phyloP scores from a whole-genome alignment of 1,140 invertebrate genomes.

The Radopholus similis region DNA sequence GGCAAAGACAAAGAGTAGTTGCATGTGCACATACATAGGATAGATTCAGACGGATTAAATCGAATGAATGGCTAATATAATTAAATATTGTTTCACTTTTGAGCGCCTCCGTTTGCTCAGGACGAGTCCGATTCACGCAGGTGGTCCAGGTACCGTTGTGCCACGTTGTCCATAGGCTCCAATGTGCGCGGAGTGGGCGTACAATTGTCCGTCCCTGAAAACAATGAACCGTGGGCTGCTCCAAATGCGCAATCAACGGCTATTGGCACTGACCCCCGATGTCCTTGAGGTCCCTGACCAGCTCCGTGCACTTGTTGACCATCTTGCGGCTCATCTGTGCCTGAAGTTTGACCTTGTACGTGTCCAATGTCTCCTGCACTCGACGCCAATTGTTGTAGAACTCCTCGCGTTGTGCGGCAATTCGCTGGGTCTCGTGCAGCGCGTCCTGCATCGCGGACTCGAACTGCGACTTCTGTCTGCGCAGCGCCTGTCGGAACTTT shows the following conservation, averaged over 20 bases:
- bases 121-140: no score
- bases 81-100: no score
- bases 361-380: neutral
- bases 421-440: neutral
- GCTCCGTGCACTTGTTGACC: constrained; percentile 13
- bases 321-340: constrained; percentile 6
- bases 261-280: constrained; percentile 9
- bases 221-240: neutral
- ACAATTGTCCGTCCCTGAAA: neutral
- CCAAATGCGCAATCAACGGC: no score
- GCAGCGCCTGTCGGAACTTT: neutral
- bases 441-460: constrained; percentile 10
- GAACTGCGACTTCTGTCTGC: neutral
- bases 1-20: no score
- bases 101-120: no score
- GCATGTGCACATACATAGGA: no score
- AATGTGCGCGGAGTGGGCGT: constrained; percentile 7
- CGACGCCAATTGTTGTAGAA: constrained; percentile 11
- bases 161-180: constrained; percentile 8
- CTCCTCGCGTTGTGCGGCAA: constrained; percentile 12
- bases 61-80: no score
- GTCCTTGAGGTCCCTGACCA: constrained; percentile 8
- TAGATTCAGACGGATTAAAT: no score
- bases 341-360: neutral
- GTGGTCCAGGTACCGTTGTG: constrained; percentile 1